These are phyloP conservation scores for Diaprepes abbreviatus DNA, from an alignment of 2,888 invertebrate genomes.

Conservation along the genomic window DNA sequence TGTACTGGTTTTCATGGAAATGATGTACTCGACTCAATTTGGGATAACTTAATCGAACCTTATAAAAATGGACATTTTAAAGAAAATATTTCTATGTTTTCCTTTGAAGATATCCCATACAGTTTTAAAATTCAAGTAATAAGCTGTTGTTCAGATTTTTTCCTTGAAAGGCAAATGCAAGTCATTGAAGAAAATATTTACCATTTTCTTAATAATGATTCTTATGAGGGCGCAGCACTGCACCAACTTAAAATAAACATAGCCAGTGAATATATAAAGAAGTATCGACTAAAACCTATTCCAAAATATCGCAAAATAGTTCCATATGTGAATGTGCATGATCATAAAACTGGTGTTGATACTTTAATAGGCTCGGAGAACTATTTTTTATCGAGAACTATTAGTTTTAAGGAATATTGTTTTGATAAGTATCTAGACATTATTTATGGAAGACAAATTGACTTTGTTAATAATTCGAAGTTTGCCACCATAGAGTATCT, in stretches of 20 bases:
- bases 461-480: constrained; percentile 73
- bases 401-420: constrained; percentile 36
- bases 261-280: constrained; percentile 72
- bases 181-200: constrained; percentile 78
- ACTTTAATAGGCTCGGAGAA: background rate
- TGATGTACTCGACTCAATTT: constrained; percentile 55
- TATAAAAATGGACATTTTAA: constrained; percentile 67
- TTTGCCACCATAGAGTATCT: constrained; percentile 65
- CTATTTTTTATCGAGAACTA: background rate
- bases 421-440: constrained; percentile 65
- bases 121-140: constrained; percentile 77
- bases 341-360: background rate
- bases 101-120: constrained; percentile 72
- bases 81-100: constrained; percentile 71
- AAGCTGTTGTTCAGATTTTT: constrained; percentile 76
- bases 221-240: constrained; percentile 52
- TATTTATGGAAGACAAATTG: constrained; percentile 60
- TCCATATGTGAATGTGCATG: constrained; percentile 65
- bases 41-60: constrained; percentile 65
- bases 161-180: constrained; percentile 76
- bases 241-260: constrained; percentile 64
- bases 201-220: constrained; percentile 69
- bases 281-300: constrained; percentile 73
- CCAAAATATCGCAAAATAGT: constrained; percentile 68
- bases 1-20: constrained; percentile 75